These are phyloP conservation scores for Toxonevra muliebris DNA, from an alignment of 2,888 invertebrate genomes.

Conservation along the genomic window DNA sequence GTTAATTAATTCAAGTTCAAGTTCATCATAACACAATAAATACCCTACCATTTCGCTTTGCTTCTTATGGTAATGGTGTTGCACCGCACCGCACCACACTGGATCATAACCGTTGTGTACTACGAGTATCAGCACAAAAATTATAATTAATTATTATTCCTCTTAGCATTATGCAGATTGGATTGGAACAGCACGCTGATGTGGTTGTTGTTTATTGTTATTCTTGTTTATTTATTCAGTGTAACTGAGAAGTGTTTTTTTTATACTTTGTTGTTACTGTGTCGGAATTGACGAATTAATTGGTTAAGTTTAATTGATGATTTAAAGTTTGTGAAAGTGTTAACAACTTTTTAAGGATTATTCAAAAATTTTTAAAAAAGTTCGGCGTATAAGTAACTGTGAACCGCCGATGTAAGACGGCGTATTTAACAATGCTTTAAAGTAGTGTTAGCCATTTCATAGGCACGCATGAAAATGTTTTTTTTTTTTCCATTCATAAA, in stretches of 20 bases:
- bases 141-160: constrained; percentile 22
- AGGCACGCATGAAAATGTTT: too few species aligned
- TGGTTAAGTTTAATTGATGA: too few species aligned
- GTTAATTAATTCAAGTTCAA: constrained; percentile 31
- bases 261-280: constrained; percentile 6
- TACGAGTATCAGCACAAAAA: constrained; percentile 5
- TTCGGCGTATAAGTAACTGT: not conserved
- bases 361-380: not conserved
- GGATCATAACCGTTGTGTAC: too few species aligned
- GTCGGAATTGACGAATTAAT: not conserved
- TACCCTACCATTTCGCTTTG: not conserved
- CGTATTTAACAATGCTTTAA: too few species aligned
- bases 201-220: too few species aligned
- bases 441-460: too few species aligned
- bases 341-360: not conserved
- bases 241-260: not conserved
- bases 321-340: too few species aligned
- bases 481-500: too few species aligned
- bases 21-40: constrained; percentile 25
- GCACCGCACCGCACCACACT: too few species aligned
- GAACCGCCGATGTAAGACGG: too few species aligned
- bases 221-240: too few species aligned
- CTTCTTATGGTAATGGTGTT: too few species aligned
- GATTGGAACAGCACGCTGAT: constrained; percentile 4
- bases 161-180: constrained; percentile 24